These are phyloP conservation scores for Diadophis punctatus DNA, from an alignment of 2,113 vertebrate genomes.

Conservation along the genomic window DNA sequence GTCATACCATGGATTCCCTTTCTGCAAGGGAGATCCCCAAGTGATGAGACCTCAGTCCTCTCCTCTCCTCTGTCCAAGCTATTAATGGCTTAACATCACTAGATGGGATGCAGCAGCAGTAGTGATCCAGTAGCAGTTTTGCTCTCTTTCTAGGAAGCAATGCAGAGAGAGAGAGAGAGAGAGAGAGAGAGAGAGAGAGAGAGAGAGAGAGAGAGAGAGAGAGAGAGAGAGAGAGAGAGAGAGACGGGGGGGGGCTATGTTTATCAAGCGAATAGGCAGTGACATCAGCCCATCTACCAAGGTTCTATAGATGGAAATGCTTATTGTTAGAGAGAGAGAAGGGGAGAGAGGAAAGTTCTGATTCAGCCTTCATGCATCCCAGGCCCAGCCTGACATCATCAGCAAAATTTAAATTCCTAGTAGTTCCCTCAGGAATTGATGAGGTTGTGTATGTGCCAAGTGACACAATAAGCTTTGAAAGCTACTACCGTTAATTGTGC, in stretches of 20 bases:
- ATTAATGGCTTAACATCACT: background rate
- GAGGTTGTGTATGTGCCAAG: background rate
- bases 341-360: background rate
- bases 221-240: no score
- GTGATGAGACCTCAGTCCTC: background rate
- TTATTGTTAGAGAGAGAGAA: background rate
- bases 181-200: no score
- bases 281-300: background rate
- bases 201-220: no score
- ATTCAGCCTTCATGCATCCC: background rate
- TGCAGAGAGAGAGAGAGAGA: no score
- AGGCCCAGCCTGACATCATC: constrained; percentile 11
- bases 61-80: background rate
- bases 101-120: background rate
- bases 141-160: background rate
- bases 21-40: background rate
- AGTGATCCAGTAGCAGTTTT: background rate
- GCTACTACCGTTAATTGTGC: background rate
- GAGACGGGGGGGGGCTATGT: no score
- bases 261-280: background rate
- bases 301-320: constrained; percentile 36
- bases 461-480: background rate
- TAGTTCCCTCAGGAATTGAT: background rate
- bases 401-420: constrained; percentile 9
- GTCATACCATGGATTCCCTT: background rate